These are phyloP conservation scores for Cydia strobilella DNA, from an alignment of 1,140 invertebrate genomes.

Conservation along the genomic window DNA sequence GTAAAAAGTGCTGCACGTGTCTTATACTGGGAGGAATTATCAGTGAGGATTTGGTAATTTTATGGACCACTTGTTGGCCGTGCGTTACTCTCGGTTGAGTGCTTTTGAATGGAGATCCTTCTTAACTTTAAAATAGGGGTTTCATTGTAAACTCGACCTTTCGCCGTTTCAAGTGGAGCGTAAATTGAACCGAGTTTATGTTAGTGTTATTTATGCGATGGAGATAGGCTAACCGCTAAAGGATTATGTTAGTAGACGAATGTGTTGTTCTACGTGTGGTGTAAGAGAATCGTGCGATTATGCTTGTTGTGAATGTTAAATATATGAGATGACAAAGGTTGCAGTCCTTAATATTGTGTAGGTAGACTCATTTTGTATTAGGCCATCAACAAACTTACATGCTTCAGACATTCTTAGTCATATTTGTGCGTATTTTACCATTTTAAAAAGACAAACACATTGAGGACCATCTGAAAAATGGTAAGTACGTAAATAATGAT, in stretches of 20 bases:
- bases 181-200: neutral
- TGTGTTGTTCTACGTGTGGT: conserved; percentile 9
- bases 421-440: too few relatives aligned
- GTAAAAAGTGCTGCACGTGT: conserved; percentile 29
- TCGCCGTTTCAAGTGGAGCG: neutral
- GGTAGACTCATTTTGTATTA: neutral
- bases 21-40: neutral
- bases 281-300: conserved; percentile 10
- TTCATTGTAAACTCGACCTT: neutral
- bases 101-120: conserved; percentile 12
- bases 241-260: conserved; percentile 7
- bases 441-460: too few relatives aligned
- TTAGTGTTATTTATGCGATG: neutral
- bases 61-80: conserved; percentile 23
- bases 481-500: too few relatives aligned
- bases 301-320: neutral
- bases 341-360: neutral
- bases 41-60: conserved; percentile 25
- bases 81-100: neutral
- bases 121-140: neutral
- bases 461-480: too few relatives aligned
- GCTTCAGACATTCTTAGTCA: neutral
- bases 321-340: neutral
- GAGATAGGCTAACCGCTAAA: conserved; percentile 6
- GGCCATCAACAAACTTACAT: neutral